These are phyloP conservation scores for Eupleurogrammus muticus DNA, from an alignment of 2,797 vertebrate genomes.

Conservation along the genomic window DNA sequence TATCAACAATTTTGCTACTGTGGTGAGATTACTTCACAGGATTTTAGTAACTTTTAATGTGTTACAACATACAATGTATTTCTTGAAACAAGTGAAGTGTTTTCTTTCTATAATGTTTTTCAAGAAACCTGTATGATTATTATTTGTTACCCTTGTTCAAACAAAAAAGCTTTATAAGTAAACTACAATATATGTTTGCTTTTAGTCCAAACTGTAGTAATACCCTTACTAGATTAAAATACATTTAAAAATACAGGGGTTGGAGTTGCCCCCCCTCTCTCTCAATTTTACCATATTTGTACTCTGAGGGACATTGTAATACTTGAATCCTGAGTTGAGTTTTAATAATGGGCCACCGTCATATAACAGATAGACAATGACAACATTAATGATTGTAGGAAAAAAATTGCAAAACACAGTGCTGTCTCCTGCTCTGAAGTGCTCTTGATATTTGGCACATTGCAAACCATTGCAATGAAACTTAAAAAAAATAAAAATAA, in stretches of 20 bases:
- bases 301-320: not conserved
- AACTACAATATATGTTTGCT: not conserved
- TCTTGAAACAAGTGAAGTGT: not conserved
- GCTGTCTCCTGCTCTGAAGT: conserved; percentile 34
- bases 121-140: not conserved
- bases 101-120: not conserved
- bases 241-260: too few relatives aligned
- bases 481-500: conserved; percentile 31
- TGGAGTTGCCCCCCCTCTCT: too few relatives aligned
- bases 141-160: not conserved
- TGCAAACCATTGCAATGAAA: conserved; percentile 29
- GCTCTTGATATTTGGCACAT: conserved; percentile 45
- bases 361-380: not conserved
- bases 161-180: not conserved
- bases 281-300: not conserved
- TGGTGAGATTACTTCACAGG: not conserved
- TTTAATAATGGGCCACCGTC: conserved; percentile 5
- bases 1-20: not conserved
- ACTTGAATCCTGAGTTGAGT: not conserved
- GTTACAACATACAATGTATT: not conserved
- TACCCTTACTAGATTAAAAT: not conserved
- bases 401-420: too few relatives aligned
- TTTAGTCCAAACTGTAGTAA: not conserved
- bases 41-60: not conserved
- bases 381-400: not conserved